Percentiles rank a stretch among this genome's conserved stretches.
phyloP scores from a whole-genome alignment of 2,888 invertebrate species.

The Spilosoma lubricipeda region DNA sequence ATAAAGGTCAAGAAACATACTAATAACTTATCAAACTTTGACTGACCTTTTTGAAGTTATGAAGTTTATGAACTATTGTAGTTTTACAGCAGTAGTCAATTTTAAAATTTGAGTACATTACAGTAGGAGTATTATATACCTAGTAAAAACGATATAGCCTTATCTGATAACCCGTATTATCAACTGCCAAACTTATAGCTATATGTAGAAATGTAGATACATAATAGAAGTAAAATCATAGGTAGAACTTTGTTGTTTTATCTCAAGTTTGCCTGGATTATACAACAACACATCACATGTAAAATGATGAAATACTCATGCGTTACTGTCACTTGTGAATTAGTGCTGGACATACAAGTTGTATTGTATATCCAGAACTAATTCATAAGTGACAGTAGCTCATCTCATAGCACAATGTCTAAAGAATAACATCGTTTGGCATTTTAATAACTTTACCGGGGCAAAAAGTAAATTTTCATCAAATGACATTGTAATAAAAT shows the following conservation, averaged over 20 bases:
- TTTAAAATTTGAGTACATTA: neutral
- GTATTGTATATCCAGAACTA: too few species aligned
- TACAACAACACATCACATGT: too few species aligned
- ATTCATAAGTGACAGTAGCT: too few species aligned
- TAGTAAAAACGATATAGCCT: neutral
- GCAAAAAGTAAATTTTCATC: too few species aligned
- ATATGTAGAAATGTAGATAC: neutral
- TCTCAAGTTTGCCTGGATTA: conserved; percentile 3
- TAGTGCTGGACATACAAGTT: too few species aligned
- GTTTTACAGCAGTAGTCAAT: neutral
- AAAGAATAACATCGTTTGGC: too few species aligned
- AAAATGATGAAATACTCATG: too few species aligned
- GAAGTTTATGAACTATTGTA: neutral
- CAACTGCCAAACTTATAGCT: neutral
- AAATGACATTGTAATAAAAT: too few species aligned
- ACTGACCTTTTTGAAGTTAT: neutral
- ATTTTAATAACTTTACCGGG: too few species aligned
- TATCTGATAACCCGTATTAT: conserved; percentile 2
- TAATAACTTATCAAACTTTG: neutral
- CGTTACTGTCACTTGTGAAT: too few species aligned
- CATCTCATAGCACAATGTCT: too few species aligned
- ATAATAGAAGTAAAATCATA: neutral
- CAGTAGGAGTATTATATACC: neutral
- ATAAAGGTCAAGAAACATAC: neutral
- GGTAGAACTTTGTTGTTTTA: neutral